Evolutionary conservation across 1,140 invertebrate species (phyloP).

Genomic region (Cyclina sinensis): DNA sequence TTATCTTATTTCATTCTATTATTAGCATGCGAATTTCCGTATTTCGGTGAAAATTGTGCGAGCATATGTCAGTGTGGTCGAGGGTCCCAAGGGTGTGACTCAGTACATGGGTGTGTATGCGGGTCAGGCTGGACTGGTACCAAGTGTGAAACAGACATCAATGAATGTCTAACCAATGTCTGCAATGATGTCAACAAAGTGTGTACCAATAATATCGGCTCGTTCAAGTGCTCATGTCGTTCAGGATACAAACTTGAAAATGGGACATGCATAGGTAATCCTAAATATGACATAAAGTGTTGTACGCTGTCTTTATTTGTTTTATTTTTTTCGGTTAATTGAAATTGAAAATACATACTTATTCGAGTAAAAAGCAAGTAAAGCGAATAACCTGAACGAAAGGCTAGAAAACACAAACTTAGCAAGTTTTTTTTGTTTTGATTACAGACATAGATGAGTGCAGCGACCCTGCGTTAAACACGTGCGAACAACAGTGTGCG

Average conservation of each 20-base stretch:
- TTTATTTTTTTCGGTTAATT: too few species aligned
- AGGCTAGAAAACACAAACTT: too few species aligned
- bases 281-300: neutral
- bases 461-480: neutral
- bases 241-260: conserved; percentile 22
- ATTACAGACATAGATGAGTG: conserved; percentile 28
- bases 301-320: too few species aligned
- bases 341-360: too few species aligned
- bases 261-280: neutral
- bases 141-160: conserved; percentile 70
- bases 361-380: too few species aligned
- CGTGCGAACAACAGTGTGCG: conserved; percentile 1
- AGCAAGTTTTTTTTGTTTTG: too few species aligned
- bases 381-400: too few species aligned
- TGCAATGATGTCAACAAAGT: conserved; percentile 8
- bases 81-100: conserved; percentile 55
- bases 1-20: neutral
- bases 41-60: conserved; percentile 66
- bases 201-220: conserved; percentile 71
- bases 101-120: conserved; percentile 70
- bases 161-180: conserved; percentile 67
- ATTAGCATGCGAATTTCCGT: conserved; percentile 44
- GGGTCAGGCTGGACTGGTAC: conserved; percentile 69
- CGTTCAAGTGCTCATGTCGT: conserved; percentile 61
- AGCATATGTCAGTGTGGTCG: conserved; percentile 67